phyloP scores from a whole-genome alignment of 1,140 invertebrate genomes.

The Conus betulinus region DNA sequence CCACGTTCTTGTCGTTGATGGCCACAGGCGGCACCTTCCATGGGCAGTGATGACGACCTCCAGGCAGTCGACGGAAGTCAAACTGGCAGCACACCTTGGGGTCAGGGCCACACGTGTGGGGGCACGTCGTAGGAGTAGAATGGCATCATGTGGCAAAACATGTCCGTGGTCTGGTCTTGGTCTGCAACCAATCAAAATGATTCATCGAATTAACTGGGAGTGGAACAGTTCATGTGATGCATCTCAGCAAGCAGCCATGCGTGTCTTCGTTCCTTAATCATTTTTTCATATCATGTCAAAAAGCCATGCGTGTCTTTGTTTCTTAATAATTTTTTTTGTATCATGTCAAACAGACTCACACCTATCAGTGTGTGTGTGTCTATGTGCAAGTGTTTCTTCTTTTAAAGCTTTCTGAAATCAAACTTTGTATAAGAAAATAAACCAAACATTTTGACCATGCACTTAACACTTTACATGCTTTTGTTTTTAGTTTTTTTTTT shows the following conservation, averaged over 20 bases:
- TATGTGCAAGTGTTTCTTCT: too few species aligned
- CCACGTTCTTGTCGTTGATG: conserved; percentile 91
- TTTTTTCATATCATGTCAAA: too few species aligned
- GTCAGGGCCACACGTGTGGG: conserved; percentile 98
- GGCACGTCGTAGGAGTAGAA: conserved; percentile 99
- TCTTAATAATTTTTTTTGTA: not conserved
- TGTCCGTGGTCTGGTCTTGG: conserved; percentile 84
- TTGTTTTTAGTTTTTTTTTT: too few species aligned
- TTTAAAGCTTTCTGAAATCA: too few species aligned
- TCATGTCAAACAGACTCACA: too few species aligned
- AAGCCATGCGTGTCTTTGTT: not conserved
- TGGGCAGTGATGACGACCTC: conserved; percentile 87
- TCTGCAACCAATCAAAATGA: conserved; percentile 78
- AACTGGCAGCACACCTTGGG: conserved; percentile 99
- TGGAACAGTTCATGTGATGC: too few species aligned
- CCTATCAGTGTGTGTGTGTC: too few species aligned
- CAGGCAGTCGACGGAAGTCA: conserved; percentile 94
- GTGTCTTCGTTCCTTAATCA: not conserved
- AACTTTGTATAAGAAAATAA: too few species aligned
- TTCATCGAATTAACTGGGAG: too few species aligned
- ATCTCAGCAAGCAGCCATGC: too few species aligned
- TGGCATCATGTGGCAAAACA: conserved; percentile 98
- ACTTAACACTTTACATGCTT: too few species aligned
- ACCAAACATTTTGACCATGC: too few species aligned
- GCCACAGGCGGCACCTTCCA: conserved; percentile 89